These are phyloP conservation scores for Caenorhabditis wallacei DNA, from an alignment of 2,888 invertebrate genomes.

Conservation along the genomic window DNA sequence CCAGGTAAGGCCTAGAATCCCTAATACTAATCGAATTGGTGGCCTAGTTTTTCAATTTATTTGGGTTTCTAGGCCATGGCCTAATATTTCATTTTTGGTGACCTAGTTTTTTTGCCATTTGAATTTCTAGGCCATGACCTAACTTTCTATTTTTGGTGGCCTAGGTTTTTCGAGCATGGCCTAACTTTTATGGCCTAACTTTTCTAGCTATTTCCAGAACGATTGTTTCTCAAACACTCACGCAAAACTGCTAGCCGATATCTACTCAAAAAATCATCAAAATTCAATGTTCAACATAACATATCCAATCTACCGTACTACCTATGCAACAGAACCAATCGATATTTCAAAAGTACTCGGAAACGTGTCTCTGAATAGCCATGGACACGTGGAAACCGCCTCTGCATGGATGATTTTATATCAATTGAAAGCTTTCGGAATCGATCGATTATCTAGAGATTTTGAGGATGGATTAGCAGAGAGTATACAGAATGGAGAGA, in stretches of 20 bases:
- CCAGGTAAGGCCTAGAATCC: no score
- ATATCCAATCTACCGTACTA: conserved; percentile 74
- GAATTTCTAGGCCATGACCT: no score
- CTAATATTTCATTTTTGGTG: no score
- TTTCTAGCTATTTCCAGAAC: no score
- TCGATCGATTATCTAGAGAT: conserved; percentile 62
- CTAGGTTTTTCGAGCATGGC: no score
- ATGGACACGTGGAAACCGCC: conserved; percentile 68
- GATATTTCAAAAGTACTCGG: conserved; percentile 76
- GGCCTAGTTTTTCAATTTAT: no score
- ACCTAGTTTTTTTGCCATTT: no score
- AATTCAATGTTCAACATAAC: conserved; percentile 74
- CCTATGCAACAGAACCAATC: conserved; percentile 77
- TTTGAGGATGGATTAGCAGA: conserved; percentile 74
- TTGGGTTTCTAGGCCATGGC: no score
- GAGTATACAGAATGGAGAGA: conserved; percentile 59
- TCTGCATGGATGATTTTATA: conserved; percentile 78
- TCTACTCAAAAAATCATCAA: conserved; percentile 72
- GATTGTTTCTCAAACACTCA: conserved; percentile 79
- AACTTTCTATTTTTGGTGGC: no score
- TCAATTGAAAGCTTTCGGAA: conserved; percentile 73
- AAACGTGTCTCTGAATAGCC: conserved; percentile 56
- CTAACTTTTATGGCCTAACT: no score
- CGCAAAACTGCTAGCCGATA: conserved; percentile 74
- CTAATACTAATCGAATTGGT: no score